These are phyloP conservation scores for Drosophila sturtevanti DNA, from an alignment of 1,140 invertebrate species.

Conservation along the genomic window DNA sequence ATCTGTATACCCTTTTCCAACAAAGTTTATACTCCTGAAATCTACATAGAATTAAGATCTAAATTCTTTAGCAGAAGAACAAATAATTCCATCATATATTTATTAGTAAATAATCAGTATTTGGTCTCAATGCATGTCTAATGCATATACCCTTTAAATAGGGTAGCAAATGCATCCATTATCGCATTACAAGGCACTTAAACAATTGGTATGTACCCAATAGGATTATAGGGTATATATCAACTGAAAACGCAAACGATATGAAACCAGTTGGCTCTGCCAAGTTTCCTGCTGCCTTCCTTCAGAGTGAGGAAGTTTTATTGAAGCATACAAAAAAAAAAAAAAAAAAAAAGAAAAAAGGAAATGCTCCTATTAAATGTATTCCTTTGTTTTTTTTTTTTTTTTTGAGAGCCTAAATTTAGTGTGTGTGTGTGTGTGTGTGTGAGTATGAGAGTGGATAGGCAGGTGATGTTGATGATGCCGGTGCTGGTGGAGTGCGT, in stretches of 20 bases:
- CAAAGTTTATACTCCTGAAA: too few species aligned
- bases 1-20: too few species aligned
- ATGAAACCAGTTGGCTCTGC: constrained; percentile 65
- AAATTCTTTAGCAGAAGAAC: too few species aligned
- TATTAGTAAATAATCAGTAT: too few species aligned
- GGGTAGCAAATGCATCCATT: too few species aligned
- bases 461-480: neutral
- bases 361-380: constrained; percentile 77
- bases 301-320: constrained; percentile 57
- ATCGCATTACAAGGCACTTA: too few species aligned
- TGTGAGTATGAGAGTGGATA: neutral
- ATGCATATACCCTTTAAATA: too few species aligned
- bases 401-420: constrained; percentile 16
- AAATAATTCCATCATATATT: too few species aligned
- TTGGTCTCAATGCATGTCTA: too few species aligned
- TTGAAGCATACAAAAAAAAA: constrained; percentile 1
- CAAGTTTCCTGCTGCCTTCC: constrained; percentile 60
- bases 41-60: too few species aligned
- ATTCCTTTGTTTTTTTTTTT: constrained; percentile 45
- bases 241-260: constrained; percentile 10
- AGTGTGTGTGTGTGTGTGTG: constrained; percentile 9
- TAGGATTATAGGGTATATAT: neutral
- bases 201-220: neutral
- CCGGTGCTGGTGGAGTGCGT: constrained; percentile 51
- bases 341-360: constrained; percentile 53